Conservation (phyloP, 1,140 invertebrate species). For the Nymphalis io region DNA sequence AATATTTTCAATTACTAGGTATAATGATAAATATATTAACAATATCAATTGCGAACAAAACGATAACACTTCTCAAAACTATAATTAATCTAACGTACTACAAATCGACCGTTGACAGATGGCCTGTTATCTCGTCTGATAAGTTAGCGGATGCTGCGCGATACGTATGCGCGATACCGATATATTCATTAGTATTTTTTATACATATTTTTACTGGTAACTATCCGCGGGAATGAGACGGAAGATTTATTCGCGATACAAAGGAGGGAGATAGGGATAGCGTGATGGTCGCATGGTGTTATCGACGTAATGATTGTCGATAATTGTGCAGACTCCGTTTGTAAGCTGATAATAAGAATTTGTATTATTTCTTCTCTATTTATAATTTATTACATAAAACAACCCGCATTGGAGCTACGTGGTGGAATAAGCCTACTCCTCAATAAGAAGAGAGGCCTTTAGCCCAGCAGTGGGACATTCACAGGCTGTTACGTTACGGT, state of each 20-base stretch:
- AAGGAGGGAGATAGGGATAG: slow-evolving; percentile 40
- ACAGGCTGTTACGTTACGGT: no score
- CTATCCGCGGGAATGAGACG: slow-evolving; percentile 46
- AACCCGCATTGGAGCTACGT: no score
- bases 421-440: no score
- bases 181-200: slow-evolving; percentile 60
- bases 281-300: slow-evolving; percentile 56
- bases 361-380: not conserved
- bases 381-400: not conserved
- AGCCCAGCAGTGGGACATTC: no score
- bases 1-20: no score
- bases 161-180: slow-evolving; percentile 47
- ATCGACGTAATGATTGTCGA: slow-evolving; percentile 42
- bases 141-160: slow-evolving; percentile 58
- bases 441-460: no score
- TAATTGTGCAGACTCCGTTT: slow-evolving; percentile 34
- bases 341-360: not conserved
- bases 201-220: slow-evolving; percentile 24
- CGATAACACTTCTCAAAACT: slow-evolving; percentile 5
- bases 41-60: not conserved
- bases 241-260: slow-evolving; percentile 28
- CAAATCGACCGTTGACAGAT: slow-evolving; percentile 47
- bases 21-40: no score
- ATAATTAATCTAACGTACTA: slow-evolving; percentile 34
- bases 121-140: slow-evolving; percentile 51